Evolutionary conservation across 2,113 vertebrate genomes (phyloP).

Genomic region (Psittacara wagleri): DNA sequence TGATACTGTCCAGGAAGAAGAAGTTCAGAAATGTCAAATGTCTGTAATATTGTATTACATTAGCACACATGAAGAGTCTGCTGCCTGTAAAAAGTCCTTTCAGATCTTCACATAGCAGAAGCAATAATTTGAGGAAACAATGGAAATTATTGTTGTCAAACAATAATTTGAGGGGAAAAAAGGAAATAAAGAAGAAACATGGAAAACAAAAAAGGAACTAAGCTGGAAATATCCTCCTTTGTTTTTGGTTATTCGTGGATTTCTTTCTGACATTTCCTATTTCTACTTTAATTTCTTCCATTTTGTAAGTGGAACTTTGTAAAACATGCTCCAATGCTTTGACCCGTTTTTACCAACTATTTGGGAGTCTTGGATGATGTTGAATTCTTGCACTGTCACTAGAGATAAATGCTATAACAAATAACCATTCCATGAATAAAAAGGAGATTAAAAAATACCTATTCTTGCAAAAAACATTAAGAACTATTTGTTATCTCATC

Average conservation of each 20-base stretch:
- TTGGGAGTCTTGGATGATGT: neutral
- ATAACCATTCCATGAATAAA: neutral
- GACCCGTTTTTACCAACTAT: neutral
- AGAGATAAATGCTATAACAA: neutral
- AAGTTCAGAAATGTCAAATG: neutral
- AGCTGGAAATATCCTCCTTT: neutral
- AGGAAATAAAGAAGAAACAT: neutral
- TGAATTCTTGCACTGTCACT: neutral
- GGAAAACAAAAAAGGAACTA: neutral
- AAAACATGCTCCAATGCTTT: neutral
- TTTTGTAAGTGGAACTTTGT: neutral
- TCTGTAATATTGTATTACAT: neutral
- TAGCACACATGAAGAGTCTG: neutral
- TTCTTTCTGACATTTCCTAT: neutral
- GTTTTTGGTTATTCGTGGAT: neutral
- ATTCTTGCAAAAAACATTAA: neutral
- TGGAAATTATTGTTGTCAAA: neutral
- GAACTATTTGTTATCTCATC: neutral
- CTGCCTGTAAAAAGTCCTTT: neutral
- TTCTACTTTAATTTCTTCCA: neutral
- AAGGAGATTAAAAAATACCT: neutral
- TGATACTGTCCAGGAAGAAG: neutral
- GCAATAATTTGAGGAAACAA: neutral
- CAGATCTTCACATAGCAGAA: neutral
- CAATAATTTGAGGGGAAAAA: neutral